Evolutionary conservation across 2,888 invertebrate genomes (phyloP).

Genomic region (Himalopsyche anomala): DNA sequence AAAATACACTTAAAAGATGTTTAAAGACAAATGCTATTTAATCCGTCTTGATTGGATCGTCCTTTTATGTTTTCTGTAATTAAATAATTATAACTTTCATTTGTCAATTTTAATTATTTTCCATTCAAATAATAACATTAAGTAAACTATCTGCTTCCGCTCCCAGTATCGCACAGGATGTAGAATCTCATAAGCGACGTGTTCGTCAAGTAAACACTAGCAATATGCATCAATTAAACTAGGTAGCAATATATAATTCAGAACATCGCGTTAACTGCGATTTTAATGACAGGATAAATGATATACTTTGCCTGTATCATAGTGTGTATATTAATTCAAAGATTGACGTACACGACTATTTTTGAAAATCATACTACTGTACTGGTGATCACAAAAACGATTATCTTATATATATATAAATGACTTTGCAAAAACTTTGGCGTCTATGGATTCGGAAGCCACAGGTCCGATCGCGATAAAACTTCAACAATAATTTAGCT

Average conservation of each 20-base stretch:
- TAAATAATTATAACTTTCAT: neutral
- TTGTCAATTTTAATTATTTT: neutral
- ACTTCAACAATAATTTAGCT: too few species aligned
- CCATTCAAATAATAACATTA: neutral
- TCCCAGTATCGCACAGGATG: neutral
- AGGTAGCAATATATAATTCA: neutral
- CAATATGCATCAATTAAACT: neutral
- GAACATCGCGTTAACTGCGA: neutral
- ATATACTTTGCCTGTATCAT: neutral
- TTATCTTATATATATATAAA: too few species aligned
- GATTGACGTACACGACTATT: neutral
- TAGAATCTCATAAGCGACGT: neutral
- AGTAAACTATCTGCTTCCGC: neutral
- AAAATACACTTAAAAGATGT: too few species aligned
- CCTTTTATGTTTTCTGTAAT: too few species aligned
- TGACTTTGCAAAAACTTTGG: too few species aligned
- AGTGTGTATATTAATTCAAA: neutral
- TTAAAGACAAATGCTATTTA: too few species aligned
- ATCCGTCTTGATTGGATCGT: too few species aligned
- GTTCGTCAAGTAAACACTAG: constrained; percentile 6
- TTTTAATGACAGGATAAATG: constrained; percentile 8
- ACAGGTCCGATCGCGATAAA: too few species aligned
- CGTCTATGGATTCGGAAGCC: too few species aligned
- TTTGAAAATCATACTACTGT: too few species aligned
- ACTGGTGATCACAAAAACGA: too few species aligned